A percentile compares a stretch with the other conserved stretches of the same genome.
Evolutionary conservation across 2,888 invertebrate genomes (phyloP).

Genomic region (Mechanitis messenoides): DNA sequence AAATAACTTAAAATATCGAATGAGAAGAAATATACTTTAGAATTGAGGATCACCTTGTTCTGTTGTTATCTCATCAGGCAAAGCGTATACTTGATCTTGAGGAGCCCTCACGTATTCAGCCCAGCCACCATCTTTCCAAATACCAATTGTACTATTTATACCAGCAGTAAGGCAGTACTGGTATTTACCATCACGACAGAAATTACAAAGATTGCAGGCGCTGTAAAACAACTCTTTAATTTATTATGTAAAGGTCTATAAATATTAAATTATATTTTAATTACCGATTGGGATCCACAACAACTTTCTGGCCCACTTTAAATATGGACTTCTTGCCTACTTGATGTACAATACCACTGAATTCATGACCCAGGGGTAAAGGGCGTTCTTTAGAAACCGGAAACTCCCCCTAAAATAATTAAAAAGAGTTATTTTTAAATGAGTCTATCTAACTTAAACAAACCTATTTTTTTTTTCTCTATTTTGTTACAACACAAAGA

Average conservation of each 20-base stretch:
- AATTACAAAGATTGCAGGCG: slow-evolving; percentile 78
- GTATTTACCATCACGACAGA: slow-evolving; percentile 79
- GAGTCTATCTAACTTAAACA: no score
- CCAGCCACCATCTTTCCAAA: slow-evolving; percentile 82
- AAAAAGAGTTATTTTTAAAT: no score
- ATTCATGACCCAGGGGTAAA: slow-evolving; percentile 81
- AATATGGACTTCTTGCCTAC: slow-evolving; percentile 76
- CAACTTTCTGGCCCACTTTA: slow-evolving; percentile 80
- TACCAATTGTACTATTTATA: slow-evolving; percentile 79
- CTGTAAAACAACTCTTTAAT: slow-evolving; percentile 43
- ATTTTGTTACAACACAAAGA: no score
- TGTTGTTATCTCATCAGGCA: slow-evolving; percentile 74
- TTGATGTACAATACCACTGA: slow-evolving; percentile 77
- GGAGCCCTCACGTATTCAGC: slow-evolving; percentile 79
- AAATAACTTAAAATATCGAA: no score
- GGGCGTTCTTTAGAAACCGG: slow-evolving; percentile 75
- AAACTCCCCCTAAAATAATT: slow-evolving; percentile 77
- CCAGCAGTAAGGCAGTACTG: slow-evolving; percentile 80
- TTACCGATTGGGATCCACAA: slow-evolving; percentile 82
- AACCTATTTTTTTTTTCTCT: no score
- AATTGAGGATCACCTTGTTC: slow-evolving; percentile 68
- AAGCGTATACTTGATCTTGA: slow-evolving; percentile 76
- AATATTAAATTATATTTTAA: neutral
- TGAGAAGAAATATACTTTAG: no score
- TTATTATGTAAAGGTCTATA: neutral